Evolutionary conservation across 2,888 invertebrate species (phyloP).

Genomic region (Meloe dianella): DNA sequence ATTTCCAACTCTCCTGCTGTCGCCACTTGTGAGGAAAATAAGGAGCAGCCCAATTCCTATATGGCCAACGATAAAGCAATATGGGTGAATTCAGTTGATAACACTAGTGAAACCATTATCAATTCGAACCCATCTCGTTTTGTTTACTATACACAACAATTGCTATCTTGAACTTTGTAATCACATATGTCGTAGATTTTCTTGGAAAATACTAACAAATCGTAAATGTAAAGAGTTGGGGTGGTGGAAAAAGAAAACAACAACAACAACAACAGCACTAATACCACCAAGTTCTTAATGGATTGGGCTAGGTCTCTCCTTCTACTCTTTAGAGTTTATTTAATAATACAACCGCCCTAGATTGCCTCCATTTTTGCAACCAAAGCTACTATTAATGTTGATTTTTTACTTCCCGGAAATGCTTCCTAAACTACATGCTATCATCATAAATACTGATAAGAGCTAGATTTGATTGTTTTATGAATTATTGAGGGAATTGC

Average conservation of each 20-base stretch:
- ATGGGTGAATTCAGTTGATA: constrained; percentile 10
- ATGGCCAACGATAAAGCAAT: not conserved
- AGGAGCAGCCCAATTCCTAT: not conserved
- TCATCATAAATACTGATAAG: not conserved
- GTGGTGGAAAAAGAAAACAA: not conserved
- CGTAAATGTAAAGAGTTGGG: not conserved
- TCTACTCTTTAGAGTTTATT: not conserved
- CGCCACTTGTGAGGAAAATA: not conserved
- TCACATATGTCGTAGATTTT: not conserved
- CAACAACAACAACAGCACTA: not conserved
- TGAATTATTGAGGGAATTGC: constrained; percentile 11
- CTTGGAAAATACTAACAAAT: constrained; percentile 5
- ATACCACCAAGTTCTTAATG: not conserved
- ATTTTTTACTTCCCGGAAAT: too few relatives aligned
- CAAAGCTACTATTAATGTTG: not conserved
- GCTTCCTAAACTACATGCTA: not conserved
- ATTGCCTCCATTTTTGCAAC: not conserved
- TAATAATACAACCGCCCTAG: not conserved
- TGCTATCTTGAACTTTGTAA: not conserved
- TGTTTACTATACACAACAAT: not conserved
- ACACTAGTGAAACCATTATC: not conserved
- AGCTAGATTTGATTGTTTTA: not conserved
- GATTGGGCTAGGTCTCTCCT: not conserved
- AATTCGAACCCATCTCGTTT: not conserved
- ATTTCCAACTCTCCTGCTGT: not conserved